phyloP scores from a whole-genome alignment of 1,140 invertebrate genomes.

The Mya arenaria region DNA sequence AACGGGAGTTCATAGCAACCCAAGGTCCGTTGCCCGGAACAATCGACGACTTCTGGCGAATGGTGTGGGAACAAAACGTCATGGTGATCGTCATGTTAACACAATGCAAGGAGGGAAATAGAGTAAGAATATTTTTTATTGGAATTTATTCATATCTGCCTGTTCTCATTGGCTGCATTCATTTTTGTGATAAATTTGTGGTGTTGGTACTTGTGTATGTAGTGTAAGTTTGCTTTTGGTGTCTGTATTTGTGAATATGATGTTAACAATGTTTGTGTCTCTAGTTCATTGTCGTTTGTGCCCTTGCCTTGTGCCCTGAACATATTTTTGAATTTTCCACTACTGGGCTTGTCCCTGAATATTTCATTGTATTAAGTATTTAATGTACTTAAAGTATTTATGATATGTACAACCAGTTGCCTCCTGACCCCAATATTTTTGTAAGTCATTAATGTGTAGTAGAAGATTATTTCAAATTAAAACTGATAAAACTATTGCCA shows the following conservation, averaged over 20 bases:
- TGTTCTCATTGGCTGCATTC: neutral
- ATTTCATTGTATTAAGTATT: no score
- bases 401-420: no score
- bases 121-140: constrained; percentile 37
- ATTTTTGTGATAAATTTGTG: neutral
- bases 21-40: constrained; percentile 98
- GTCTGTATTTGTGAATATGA: neutral
- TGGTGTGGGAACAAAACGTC: constrained; percentile 98
- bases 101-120: constrained; percentile 81
- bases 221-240: neutral
- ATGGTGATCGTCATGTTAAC: constrained; percentile 99
- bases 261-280: neutral
- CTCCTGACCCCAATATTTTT: no score
- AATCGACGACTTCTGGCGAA: constrained; percentile 98
- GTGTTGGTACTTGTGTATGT: neutral
- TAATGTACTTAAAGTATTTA: no score
- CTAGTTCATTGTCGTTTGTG: neutral
- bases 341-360: no score
- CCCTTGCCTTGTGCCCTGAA: neutral
- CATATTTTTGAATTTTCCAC: no score
- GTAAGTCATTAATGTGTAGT: no score
- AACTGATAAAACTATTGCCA: no score
- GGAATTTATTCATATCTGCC: neutral
- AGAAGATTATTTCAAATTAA: no score
- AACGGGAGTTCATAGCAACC: constrained; percentile 95